Conservation (phyloP, 2,888 invertebrate species). For the Clostera curtula region DNA sequence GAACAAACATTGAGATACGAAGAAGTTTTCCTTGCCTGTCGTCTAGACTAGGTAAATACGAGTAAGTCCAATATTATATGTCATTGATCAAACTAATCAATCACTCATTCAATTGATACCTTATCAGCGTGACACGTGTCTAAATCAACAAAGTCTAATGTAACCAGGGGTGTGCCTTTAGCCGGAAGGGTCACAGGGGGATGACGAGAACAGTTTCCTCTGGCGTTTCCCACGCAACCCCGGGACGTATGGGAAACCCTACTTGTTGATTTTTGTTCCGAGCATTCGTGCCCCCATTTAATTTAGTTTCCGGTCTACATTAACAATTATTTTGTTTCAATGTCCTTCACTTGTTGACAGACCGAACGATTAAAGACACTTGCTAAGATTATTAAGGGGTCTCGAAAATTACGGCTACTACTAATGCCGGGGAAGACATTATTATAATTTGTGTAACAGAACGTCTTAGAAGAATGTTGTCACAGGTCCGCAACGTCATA, state of each 20-base stretch:
- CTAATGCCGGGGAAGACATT: too few species aligned
- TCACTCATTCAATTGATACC: too few species aligned
- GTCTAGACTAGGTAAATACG: too few species aligned
- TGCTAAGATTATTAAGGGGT: slow-evolving; percentile 9
- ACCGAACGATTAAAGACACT: slow-evolving; percentile 15
- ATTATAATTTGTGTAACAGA: too few species aligned
- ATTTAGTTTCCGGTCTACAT: slow-evolving; percentile 51
- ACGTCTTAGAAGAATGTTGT: too few species aligned
- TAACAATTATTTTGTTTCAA: slow-evolving; percentile 35
- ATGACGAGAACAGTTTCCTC: slow-evolving; percentile 59
- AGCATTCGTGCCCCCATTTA: slow-evolving; percentile 45
- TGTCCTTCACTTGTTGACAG: slow-evolving; percentile 26
- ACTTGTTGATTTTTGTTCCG: slow-evolving; percentile 63
- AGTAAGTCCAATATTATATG: too few species aligned
- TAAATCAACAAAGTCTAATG: slow-evolving; percentile 18
- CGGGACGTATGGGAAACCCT: slow-evolving; percentile 52
- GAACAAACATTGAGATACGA: too few species aligned
- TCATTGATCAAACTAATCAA: too few species aligned
- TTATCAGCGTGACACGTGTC: slow-evolving; percentile 8
- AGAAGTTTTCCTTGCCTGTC: too few species aligned
- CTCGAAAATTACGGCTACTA: slow-evolving; percentile 4
- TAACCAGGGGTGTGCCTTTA: slow-evolving; percentile 14
- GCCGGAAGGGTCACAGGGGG: slow-evolving; percentile 62
- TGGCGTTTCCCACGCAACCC: slow-evolving; percentile 58
- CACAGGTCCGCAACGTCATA: too few species aligned